phyloP scores from a whole-genome alignment of 2,888 invertebrate species.

The Caenorhabditis sulstoni region DNA sequence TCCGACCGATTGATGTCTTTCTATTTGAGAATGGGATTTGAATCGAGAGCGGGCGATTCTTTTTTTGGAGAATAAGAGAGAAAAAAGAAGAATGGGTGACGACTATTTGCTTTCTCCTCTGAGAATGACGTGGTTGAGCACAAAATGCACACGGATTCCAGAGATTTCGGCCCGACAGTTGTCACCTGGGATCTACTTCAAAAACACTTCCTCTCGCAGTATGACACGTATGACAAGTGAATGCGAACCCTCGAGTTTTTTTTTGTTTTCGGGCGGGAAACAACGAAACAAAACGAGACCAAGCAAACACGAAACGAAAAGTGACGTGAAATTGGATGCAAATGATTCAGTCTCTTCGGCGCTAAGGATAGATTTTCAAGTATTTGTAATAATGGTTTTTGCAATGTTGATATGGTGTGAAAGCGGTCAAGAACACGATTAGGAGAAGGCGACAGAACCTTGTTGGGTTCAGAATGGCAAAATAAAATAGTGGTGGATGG shows the following conservation, averaged over 20 bases:
- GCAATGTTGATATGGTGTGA: neutral
- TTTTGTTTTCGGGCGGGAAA: neutral
- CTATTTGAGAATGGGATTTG: slow-evolving; percentile 28
- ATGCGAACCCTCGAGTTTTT: neutral
- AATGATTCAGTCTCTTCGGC: slow-evolving; percentile 29
- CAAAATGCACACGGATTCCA: slow-evolving; percentile 26
- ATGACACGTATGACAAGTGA: neutral
- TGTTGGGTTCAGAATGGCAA: slow-evolving; percentile 6
- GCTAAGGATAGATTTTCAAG: slow-evolving; percentile 16
- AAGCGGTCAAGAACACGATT: neutral
- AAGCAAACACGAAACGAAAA: slow-evolving; percentile 13
- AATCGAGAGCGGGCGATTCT: slow-evolving; percentile 10
- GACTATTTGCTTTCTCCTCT: slow-evolving; percentile 45
- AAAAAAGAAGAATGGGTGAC: slow-evolving; percentile 19
- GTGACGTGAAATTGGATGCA: slow-evolving; percentile 40
- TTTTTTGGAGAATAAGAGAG: slow-evolving; percentile 5
- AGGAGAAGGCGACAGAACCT: slow-evolving; percentile 14
- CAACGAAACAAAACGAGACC: slow-evolving; percentile 13
- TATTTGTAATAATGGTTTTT: slow-evolving; percentile 29
- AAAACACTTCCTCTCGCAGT: slow-evolving; percentile 8
- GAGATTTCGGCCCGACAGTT: slow-evolving; percentile 25
- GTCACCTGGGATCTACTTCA: neutral
- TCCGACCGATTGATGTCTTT: neutral
- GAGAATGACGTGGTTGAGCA: slow-evolving; percentile 35
- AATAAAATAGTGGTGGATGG: slow-evolving; percentile 24